Conservation (phyloP, 2,797 vertebrate genomes). For the Lacerta agilis region DNA sequence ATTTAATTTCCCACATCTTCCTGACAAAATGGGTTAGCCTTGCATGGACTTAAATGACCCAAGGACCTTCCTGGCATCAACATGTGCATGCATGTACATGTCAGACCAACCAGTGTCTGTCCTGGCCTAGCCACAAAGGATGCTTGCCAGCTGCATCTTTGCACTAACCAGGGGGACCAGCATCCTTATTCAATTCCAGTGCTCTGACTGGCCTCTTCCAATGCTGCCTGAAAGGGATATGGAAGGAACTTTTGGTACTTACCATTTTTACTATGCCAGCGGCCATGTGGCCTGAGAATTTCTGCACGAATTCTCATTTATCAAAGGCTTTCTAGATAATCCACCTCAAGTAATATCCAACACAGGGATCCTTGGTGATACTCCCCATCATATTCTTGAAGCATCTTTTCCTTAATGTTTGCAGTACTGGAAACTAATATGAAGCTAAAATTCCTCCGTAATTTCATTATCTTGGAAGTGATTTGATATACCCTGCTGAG, state of each 20-base stretch:
- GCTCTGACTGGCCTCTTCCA: background rate
- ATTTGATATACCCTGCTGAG: conserved; percentile 76
- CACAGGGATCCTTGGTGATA: conserved; percentile 24
- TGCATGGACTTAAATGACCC: too few relatives aligned
- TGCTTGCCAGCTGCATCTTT: too few relatives aligned
- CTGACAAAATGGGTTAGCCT: background rate
- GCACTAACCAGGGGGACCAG: too few relatives aligned
- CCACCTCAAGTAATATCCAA: conserved; percentile 35
- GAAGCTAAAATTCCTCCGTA: conserved; percentile 79
- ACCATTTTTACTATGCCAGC: background rate
- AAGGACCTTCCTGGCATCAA: too few relatives aligned
- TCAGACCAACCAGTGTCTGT: too few relatives aligned
- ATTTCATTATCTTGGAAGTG: conserved; percentile 78
- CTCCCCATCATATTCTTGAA: conserved; percentile 52
- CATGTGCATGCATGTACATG: too few relatives aligned
- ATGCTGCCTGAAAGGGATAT: background rate
- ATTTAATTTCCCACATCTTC: too few relatives aligned
- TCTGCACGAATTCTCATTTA: conserved; percentile 42
- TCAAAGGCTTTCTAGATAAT: conserved; percentile 45
- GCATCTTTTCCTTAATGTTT: conserved; percentile 72
- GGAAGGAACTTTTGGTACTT: background rate
- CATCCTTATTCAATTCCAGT: background rate
- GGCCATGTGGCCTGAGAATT: conserved; percentile 7
- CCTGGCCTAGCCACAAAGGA: too few relatives aligned
- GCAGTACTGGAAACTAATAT: conserved; percentile 72